These are phyloP conservation scores for Platycheirus albimanus DNA, from an alignment of 2,888 invertebrate species.

Conservation along the genomic window DNA sequence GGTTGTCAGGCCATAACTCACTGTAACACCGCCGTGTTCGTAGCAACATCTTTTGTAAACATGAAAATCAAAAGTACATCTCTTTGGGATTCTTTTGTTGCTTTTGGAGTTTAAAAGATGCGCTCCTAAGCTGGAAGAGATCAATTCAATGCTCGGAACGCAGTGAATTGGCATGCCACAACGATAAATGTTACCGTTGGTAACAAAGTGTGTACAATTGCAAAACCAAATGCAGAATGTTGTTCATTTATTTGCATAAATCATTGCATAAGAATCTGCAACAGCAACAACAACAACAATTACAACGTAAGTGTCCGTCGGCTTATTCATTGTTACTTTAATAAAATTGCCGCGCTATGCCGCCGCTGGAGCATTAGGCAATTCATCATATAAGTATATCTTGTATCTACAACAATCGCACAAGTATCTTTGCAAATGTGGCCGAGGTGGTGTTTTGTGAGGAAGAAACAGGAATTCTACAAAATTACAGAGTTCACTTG, in stretches of 20 bases:
- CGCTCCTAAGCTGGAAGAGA: conserved; percentile 20
- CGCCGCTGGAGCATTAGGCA: conserved; percentile 36
- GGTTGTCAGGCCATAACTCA: conserved; percentile 45
- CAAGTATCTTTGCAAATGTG: background rate
- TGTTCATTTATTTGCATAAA: conserved; percentile 74
- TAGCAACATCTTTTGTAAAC: background rate
- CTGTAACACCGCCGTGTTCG: conserved; percentile 38
- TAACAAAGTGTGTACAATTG: conserved; percentile 60
- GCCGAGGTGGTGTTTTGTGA: conserved; percentile 30
- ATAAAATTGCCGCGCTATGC: background rate
- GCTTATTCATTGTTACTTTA: conserved; percentile 48
- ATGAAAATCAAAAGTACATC: background rate
- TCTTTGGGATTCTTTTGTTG: conserved; percentile 30
- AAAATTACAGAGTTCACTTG: conserved; percentile 64
- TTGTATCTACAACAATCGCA: too few species aligned
- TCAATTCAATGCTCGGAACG: conserved; percentile 23
- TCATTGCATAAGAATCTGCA: conserved; percentile 68
- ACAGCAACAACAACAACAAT: background rate
- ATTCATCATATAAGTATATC: conserved; percentile 60
- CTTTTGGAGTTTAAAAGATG: conserved; percentile 33
- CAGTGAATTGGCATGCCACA: conserved; percentile 41
- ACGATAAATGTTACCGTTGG: conserved; percentile 33
- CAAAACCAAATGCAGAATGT: conserved; percentile 66
- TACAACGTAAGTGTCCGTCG: conserved; percentile 24
- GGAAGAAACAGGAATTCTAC: conserved; percentile 59